Evolutionary conservation across 2,888 invertebrate species (phyloP), one percentile per base, ranked within the genome.

Genomic region (Diloba caeruleocephala): DNA sequence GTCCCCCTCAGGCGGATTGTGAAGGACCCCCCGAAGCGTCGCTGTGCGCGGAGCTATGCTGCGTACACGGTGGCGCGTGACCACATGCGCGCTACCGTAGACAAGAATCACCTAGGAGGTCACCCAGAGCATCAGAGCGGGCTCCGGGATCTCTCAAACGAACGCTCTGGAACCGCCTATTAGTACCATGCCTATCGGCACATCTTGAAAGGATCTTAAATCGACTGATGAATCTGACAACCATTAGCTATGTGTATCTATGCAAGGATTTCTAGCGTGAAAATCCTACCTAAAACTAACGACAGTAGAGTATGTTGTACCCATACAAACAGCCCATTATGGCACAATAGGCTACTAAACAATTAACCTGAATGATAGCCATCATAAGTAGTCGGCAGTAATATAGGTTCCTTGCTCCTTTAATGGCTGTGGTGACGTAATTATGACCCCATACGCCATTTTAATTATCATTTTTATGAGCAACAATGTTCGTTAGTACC

Each of bases 401-500:
- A 26, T 41, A 57, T 43, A 46, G 38, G 29, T 37, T 9, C 49
- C 49, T 32, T 43, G 10, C 4, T 50, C 66, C 46, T 56, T 53
- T 37, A 56, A 59, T 32, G 61, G 66, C 0, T 15, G 1, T 26
- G 52, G 55, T 69, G 62, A 65, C 71, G 71, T 58, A 10, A 52
- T 52, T 58, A 58, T 15, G 25, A 28, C 55, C 23, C 32, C 42
- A 38, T 39, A 45, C 10, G 48, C 42, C 17, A 39, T 57, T 62
- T 70, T 70, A 70, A 71, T 65, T 73, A 54, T 49, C 56, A 43
- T 54, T 65, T 69, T 73, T 70, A 73, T 42, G 58, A 70, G 51
- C 39, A 4, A 41, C 51, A 49, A 50, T 36, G 36, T 36, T 33
- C 49, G 17, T 36, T 49, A 33, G 34, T 28, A 37, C 21, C 31